Evolutionary conservation across 2,888 invertebrate species (phyloP).

Genomic region (Theristus sp.): DNA sequence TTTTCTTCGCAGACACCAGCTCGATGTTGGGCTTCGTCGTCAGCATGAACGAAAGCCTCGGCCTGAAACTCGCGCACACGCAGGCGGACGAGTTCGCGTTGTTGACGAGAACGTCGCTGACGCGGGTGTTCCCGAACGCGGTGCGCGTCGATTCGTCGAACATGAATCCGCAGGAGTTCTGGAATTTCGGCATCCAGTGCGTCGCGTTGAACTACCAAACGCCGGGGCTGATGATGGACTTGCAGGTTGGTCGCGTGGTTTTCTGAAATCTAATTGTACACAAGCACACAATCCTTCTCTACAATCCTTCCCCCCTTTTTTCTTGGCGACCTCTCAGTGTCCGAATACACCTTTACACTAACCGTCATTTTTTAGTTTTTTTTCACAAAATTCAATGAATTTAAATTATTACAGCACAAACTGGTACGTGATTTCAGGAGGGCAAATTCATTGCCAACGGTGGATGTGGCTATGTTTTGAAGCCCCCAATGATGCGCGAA

Average conservation of each 20-base stretch:
- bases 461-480: slow-evolving; percentile 42
- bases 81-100: slow-evolving; percentile 30
- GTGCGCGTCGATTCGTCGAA: slow-evolving; percentile 40
- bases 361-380: too few relatives aligned
- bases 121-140: slow-evolving; percentile 33
- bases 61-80: slow-evolving; percentile 26
- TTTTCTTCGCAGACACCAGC: neutral
- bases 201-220: slow-evolving; percentile 44
- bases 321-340: too few relatives aligned
- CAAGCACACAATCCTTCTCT: too few relatives aligned
- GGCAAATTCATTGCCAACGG: slow-evolving; percentile 44
- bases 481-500: slow-evolving; percentile 41
- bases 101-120: slow-evolving; percentile 19
- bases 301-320: too few relatives aligned
- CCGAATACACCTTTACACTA: too few relatives aligned
- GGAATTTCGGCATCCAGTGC: slow-evolving; percentile 43
- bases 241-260: slow-evolving; percentile 36
- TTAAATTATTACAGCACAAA: too few relatives aligned
- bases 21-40: neutral
- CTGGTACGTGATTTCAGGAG: too few relatives aligned
- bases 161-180: slow-evolving; percentile 40
- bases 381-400: too few relatives aligned
- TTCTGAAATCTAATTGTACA: too few relatives aligned
- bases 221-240: slow-evolving; percentile 43
- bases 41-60: slow-evolving; percentile 16